Evolutionary conservation across 2,113 vertebrate genomes (phyloP), one percentile per base, ranked within the genome.

Genomic region (Pteronura brasiliensis): DNA sequence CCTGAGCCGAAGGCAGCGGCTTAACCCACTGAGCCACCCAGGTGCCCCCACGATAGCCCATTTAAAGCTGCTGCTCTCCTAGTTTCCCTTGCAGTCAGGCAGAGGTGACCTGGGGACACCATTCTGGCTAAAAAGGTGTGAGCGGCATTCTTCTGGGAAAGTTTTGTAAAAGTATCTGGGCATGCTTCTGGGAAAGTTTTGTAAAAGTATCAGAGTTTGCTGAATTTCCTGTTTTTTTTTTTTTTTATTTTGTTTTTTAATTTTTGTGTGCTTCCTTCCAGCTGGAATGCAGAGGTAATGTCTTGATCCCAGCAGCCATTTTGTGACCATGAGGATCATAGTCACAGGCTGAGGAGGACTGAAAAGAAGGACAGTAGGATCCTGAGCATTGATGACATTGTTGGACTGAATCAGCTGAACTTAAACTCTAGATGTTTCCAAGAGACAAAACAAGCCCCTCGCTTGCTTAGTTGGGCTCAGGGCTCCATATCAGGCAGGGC

Each of bases 321-420:
- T 34, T 90, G 88, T 83, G 79, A 63, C 42, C 49, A 36, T 0
- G 52, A 4, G 90, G 52, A 42, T 34, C 17, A 0, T 15, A 9
- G 59, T 36, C 49, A 13, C n/a, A 57, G 65, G 15, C 44, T 21
- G 82, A 83, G 14, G 69, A 31, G 21, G 72, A 57, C 3, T 34
- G 77, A 27, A 3, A 23, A 5, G 23, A 67, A 44, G 52, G 8
- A 7, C 83, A 52, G 61, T 47, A 21, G 79, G 12, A 31, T 39
- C 34, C 47, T 21, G 39, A 7, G 20, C 34, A 3, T 0, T 4
- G 59, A 29, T 4, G 49, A 7, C 3, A 0, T 1, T 12, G 52
- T 20, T 25, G 15, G 42, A 18, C 20, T 1, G 27, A 23, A 14
- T 34, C 25, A 14, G 49, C n/a, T 9, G 42, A 77, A 23, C 11